Conservation (phyloP, 2,797 vertebrate species). For the Gallinago solitaria region DNA sequence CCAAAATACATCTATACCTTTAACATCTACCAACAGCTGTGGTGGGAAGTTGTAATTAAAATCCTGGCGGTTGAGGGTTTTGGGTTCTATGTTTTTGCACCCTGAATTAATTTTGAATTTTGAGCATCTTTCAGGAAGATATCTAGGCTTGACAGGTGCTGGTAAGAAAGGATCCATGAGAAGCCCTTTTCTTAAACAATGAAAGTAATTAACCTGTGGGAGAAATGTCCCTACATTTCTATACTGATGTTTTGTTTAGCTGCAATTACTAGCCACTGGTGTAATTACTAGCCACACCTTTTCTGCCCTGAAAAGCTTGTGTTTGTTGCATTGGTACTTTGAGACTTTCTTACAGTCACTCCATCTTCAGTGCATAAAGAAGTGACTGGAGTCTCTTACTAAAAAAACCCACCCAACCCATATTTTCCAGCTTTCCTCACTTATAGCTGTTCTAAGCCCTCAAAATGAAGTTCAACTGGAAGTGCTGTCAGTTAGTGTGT, state of each 20-base stretch:
- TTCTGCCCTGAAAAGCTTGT: neutral
- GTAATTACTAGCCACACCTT: neutral
- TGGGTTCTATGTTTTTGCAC: neutral
- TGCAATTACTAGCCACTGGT: neutral
- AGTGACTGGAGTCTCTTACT: neutral
- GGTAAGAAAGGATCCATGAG: neutral
- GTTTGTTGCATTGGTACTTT: neutral
- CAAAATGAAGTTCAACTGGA: neutral
- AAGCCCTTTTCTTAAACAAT: neutral
- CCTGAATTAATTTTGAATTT: neutral
- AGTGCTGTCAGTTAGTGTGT: neutral
- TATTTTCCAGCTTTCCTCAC: neutral
- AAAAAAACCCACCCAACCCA: fast-evolving
- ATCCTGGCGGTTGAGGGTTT: neutral
- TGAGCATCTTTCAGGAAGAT: neutral
- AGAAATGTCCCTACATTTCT: neutral
- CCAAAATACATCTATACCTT: neutral
- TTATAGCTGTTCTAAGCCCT: neutral
- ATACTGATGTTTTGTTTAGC: neutral
- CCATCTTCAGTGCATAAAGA: neutral
- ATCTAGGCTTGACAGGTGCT: neutral
- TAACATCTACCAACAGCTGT: neutral
- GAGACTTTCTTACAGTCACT: neutral
- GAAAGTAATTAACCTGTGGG: too few relatives aligned
- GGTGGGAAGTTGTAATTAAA: neutral